A percentile compares a stretch with the other conserved stretches of the same genome.
These are phyloP conservation scores for Isaurus tuberculatus DNA, from an alignment of 92 coral and sea anemone species.

Conservation along the genomic window DNA sequence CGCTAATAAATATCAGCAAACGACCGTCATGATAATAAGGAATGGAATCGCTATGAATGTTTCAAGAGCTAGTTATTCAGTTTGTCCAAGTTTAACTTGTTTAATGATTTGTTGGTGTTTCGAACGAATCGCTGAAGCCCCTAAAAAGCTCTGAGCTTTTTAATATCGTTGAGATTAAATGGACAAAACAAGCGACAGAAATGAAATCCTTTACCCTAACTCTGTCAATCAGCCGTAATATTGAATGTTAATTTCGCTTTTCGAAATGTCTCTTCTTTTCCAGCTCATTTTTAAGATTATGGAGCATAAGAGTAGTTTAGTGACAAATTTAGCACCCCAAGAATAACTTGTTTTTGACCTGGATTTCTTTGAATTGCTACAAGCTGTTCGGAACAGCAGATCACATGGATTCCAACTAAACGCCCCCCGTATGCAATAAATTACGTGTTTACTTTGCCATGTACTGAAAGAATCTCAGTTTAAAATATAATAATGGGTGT, in stretches of 20 bases:
- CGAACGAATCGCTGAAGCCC: slow-evolving; percentile 26
- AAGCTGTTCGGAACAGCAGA: slow-evolving; percentile 17
- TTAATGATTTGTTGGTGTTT: slow-evolving; percentile 25
- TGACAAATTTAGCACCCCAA: background rate
- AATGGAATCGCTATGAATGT: background rate
- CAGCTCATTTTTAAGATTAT: slow-evolving; percentile 1
- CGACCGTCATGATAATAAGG: background rate
- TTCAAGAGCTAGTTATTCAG: background rate
- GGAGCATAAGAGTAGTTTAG: background rate
- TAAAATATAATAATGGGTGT: slow-evolving; percentile 15
- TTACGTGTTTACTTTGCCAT: slow-evolving; percentile 30
- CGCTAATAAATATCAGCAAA: slow-evolving; percentile 32
- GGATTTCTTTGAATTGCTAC: background rate
- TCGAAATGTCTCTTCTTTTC: slow-evolving; percentile 3
- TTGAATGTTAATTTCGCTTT: slow-evolving; percentile 40
- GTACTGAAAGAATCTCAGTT: slow-evolving; percentile 6
- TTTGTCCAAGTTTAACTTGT: slow-evolving; percentile 28
- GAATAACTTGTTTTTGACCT: background rate
- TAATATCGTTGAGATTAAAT: background rate
- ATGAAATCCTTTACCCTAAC: background rate
- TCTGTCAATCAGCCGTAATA: slow-evolving; percentile 45
- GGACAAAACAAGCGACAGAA: slow-evolving; percentile 40
- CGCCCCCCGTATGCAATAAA: slow-evolving; percentile 44
- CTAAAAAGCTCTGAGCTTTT: background rate
- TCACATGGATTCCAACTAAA: slow-evolving; percentile 7